Conservation (phyloP, 1,140 invertebrate species). For the Littorina saxatilis region DNA sequence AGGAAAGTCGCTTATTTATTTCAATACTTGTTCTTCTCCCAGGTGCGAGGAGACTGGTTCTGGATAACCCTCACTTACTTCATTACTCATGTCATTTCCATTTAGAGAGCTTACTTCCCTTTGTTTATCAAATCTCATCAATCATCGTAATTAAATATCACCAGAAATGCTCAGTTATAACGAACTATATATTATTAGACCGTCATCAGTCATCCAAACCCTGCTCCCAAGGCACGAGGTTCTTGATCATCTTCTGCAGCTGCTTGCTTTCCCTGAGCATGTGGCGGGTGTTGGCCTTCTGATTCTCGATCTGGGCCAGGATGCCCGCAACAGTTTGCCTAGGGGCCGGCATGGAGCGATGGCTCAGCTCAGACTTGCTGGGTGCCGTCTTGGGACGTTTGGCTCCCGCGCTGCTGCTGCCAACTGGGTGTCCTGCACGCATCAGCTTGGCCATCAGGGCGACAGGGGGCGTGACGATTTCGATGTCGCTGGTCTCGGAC, state of each 20-base stretch:
- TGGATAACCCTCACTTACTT: no score
- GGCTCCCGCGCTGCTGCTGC: background rate
- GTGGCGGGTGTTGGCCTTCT: background rate
- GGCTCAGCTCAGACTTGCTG: background rate
- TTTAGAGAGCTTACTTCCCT: no score
- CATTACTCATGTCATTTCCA: no score
- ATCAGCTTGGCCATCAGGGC: background rate
- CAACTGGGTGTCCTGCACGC: background rate
- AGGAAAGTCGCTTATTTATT: no score
- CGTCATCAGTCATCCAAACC: no score
- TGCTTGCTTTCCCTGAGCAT: constrained; percentile 10
- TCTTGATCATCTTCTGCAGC: constrained; percentile 10
- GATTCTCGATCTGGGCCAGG: constrained; percentile 28
- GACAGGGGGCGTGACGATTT: background rate
- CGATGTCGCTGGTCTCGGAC: constrained; percentile 12
- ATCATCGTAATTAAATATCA: no score
- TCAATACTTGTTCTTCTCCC: no score
- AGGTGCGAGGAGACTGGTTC: no score
- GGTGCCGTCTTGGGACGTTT: constrained; percentile 21
- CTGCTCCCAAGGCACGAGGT: constrained; percentile 5
- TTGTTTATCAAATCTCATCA: no score
- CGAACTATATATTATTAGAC: no score
- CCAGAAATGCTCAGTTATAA: no score
- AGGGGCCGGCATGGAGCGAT: constrained; percentile 16
- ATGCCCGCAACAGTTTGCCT: constrained; percentile 15